These are phyloP conservation scores for Sclerodermus sp. DNA, from an alignment of 2,888 invertebrate genomes.

Conservation along the genomic window DNA sequence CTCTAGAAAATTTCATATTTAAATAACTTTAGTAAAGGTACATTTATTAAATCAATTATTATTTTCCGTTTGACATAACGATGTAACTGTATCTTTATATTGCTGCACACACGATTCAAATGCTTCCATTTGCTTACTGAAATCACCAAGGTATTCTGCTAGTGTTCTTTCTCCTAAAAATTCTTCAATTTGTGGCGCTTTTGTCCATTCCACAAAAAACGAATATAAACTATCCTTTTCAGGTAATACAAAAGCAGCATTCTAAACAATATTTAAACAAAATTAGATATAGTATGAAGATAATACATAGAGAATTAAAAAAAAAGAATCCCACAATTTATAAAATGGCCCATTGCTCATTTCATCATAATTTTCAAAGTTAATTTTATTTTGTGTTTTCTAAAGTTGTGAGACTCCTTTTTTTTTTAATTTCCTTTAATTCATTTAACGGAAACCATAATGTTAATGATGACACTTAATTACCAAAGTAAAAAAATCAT, in stretches of 20 bases:
- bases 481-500: slow-evolving; percentile 74
- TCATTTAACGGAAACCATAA: neutral
- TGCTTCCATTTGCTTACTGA: slow-evolving; percentile 71
- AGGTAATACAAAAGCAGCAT: slow-evolving; percentile 77
- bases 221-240: slow-evolving; percentile 75
- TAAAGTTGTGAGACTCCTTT: no score
- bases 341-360: no score
- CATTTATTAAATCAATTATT: slow-evolving; percentile 55
- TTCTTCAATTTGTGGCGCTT: slow-evolving; percentile 66
- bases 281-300: neutral
- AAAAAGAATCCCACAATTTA: no score
- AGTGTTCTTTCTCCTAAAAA: slow-evolving; percentile 60
- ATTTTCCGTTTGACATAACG: slow-evolving; percentile 69
- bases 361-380: no score
- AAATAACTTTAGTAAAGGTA: no score
- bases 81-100: slow-evolving; percentile 75
- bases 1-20: no score
- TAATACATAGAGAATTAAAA: no score
- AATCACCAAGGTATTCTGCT: slow-evolving; percentile 64
- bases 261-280: slow-evolving; percentile 61
- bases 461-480: no score
- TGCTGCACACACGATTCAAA: slow-evolving; percentile 76
- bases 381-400: no score
- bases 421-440: no score
- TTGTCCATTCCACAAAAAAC: slow-evolving; percentile 79